Percentiles rank a stretch among this genome's conserved stretches.
These are phyloP conservation scores for Cantharis rufa DNA, from an alignment of 2,888 invertebrate species.

Conservation along the genomic window DNA sequence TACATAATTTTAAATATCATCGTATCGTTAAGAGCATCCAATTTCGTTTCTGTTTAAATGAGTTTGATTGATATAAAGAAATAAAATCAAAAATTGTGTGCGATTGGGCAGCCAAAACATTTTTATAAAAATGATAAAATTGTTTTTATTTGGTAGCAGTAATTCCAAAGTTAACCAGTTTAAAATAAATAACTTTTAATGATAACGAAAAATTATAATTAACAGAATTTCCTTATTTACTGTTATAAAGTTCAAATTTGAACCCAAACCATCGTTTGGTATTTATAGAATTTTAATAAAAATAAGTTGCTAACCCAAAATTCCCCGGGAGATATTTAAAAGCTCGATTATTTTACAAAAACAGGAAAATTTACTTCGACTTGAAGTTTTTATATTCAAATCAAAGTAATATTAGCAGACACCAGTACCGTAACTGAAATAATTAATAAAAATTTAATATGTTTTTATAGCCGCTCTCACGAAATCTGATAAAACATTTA, in stretches of 20 bases:
- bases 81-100: not conserved
- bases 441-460: not conserved
- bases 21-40: not conserved
- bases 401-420: not conserved
- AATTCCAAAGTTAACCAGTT: not conserved
- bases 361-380: not conserved
- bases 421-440: not conserved
- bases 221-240: not conserved
- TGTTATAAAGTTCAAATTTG: not conserved
- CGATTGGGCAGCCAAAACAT: too few species aligned
- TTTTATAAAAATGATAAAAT: not conserved
- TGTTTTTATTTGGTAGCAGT: not conserved
- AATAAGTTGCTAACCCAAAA: not conserved
- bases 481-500: not conserved
- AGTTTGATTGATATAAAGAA: not conserved
- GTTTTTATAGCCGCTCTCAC: not conserved
- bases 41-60: not conserved
- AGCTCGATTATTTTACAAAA: not conserved
- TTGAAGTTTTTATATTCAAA: not conserved
- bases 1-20: not conserved
- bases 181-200: not conserved
- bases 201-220: not conserved
- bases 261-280: not conserved
- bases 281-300: not conserved
- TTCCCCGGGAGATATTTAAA: not conserved